These are phyloP conservation scores for Pteruthius melanotis DNA, from an alignment of 2,113 vertebrate genomes.

Conservation along the genomic window DNA sequence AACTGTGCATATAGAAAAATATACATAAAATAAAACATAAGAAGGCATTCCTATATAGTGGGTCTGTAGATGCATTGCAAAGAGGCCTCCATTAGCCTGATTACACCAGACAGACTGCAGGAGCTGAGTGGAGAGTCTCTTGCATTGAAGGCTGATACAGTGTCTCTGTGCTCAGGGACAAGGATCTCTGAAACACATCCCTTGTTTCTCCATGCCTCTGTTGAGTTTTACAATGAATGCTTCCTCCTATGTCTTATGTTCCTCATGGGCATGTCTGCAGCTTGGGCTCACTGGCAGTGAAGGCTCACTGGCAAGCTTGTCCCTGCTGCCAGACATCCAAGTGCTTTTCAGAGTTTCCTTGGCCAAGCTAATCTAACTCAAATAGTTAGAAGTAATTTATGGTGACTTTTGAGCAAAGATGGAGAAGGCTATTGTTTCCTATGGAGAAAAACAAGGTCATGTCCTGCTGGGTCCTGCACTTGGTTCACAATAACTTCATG, in stretches of 20 bases:
- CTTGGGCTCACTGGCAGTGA: not conserved
- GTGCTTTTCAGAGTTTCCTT: not conserved
- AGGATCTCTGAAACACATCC: not conserved
- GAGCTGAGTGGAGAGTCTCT: too few relatives aligned
- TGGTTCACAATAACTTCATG: not conserved
- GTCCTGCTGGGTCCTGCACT: not conserved
- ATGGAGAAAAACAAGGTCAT: not conserved
- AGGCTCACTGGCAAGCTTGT: not conserved
- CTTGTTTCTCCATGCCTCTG: not conserved
- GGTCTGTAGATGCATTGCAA: not conserved
- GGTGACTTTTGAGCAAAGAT: not conserved
- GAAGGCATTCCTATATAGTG: not conserved
- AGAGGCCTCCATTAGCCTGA: not conserved
- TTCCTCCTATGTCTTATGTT: accelerated
- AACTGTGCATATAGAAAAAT: not conserved
- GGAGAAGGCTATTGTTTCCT: not conserved
- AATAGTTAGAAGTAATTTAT: not conserved
- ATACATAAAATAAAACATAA: not conserved
- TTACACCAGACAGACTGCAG: not conserved
- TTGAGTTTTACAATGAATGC: not conserved
- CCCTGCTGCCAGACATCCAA: not conserved
- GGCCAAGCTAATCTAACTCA: not conserved
- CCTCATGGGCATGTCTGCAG: not conserved
- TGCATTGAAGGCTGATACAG: not conserved
- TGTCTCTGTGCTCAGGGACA: not conserved